These are phyloP conservation scores for Poeciliopsis turrubarensis DNA, from an alignment of 2,113 vertebrate genomes.

Conservation along the genomic window DNA sequence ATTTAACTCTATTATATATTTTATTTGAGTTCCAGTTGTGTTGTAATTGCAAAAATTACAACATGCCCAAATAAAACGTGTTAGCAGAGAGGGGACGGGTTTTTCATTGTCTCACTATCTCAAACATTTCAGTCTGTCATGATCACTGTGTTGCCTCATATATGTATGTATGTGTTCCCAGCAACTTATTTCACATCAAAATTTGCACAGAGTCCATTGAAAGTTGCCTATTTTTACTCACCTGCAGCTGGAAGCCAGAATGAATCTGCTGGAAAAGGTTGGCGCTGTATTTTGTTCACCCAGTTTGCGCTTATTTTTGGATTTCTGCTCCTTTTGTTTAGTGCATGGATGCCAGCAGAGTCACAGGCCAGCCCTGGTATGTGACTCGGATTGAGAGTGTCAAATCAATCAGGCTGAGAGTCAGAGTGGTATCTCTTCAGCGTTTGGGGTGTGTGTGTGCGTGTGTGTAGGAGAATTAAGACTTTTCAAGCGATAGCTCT, in stretches of 20 bases:
- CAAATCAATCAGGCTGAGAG: conserved; percentile 51
- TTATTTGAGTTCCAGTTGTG: too few species aligned
- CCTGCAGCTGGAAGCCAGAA: background rate
- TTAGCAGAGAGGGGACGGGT: background rate
- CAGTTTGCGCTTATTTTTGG: conserved; percentile 14
- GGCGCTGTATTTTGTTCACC: background rate
- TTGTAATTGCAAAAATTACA: background rate
- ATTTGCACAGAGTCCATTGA: background rate
- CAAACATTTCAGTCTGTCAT: background rate
- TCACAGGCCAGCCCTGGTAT: conserved; percentile 37
- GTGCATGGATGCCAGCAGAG: conserved; percentile 10
- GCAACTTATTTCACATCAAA: background rate
- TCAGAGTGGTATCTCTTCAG: conserved; percentile 38
- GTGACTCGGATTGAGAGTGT: conserved; percentile 30
- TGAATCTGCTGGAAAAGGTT: background rate
- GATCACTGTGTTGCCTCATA: background rate
- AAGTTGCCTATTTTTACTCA: background rate
- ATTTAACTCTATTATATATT: too few species aligned
- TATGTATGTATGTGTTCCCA: background rate
- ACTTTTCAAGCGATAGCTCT: conserved; percentile 22
- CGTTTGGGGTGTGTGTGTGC: background rate
- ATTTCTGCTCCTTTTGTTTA: conserved; percentile 3
- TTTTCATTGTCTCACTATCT: background rate
- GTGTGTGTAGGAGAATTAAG: conserved; percentile 13
- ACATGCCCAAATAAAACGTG: background rate